Percentiles rank a stretch among this genome's conserved stretches.
Conservation (phyloP, 2,113 vertebrate genomes). For the Microtus pennsylvanicus region DNA sequence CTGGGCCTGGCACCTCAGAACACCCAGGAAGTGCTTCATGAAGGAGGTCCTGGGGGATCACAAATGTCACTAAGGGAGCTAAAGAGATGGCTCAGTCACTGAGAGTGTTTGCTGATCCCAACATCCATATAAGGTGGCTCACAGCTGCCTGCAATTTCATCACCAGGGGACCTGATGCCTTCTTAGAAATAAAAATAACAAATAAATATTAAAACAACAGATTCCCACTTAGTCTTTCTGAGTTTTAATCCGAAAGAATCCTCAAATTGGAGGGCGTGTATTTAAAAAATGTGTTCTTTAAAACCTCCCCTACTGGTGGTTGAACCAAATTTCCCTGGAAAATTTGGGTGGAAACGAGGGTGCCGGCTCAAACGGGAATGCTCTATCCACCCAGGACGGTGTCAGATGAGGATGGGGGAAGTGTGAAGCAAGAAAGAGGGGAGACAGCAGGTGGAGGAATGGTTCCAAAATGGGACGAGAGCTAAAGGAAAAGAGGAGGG, state of each 20-base stretch:
- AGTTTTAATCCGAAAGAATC: neutral
- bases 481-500: neutral
- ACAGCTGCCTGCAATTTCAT: neutral
- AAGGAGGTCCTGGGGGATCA: neutral
- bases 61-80: neutral
- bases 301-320: neutral
- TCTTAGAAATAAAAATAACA: neutral
- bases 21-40: neutral
- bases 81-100: neutral
- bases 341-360: neutral
- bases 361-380: neutral
- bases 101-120: neutral
- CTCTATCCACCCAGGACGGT: neutral
- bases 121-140: neutral
- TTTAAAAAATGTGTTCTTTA: neutral
- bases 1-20: neutral
- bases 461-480: neutral
- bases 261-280: neutral
- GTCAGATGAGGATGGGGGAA: neutral
- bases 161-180: neutral
- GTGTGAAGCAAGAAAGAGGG: neutral
- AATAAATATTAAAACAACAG: neutral
- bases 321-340: neutral
- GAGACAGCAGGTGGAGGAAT: neutral
- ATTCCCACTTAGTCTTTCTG: neutral